Evolutionary conservation across 2,797 vertebrate species (phyloP).

Genomic region (Leptodactylus fallax): DNA sequence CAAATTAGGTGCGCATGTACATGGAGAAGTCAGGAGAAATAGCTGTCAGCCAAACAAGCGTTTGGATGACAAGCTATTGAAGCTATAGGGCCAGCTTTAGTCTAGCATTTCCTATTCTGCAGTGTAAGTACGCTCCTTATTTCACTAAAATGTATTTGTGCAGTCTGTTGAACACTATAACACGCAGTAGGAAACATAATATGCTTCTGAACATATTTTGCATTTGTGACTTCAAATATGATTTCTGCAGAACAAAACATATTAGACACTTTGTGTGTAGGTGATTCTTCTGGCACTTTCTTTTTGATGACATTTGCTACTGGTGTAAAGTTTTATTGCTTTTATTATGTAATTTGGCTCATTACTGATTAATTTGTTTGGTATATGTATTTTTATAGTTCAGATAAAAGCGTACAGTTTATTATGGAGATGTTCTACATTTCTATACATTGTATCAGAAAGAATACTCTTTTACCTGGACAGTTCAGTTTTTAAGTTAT

Average conservation of each 20-base stretch:
- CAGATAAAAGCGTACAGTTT: neutral
- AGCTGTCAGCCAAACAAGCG: too few species aligned
- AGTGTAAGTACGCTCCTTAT: neutral
- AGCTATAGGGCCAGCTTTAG: too few species aligned
- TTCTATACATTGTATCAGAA: slow-evolving; percentile 64
- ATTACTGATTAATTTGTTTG: neutral
- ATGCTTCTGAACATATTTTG: too few species aligned
- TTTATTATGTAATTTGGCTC: neutral
- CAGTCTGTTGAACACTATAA: neutral
- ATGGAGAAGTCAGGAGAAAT: too few species aligned
- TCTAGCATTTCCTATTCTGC: too few species aligned
- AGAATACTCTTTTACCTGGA: slow-evolving; percentile 56
- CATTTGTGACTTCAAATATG: neutral
- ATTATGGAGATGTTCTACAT: slow-evolving; percentile 59
- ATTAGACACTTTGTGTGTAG: neutral
- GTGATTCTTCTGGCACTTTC: neutral
- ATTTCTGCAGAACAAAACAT: neutral
- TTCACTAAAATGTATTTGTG: neutral
- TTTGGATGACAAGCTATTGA: too few species aligned
- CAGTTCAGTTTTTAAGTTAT: slow-evolving; percentile 51
- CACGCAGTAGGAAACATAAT: neutral
- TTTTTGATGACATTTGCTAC: neutral
- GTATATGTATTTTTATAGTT: slow-evolving; percentile 16
- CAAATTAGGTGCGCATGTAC: too few species aligned
- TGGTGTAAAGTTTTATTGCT: slow-evolving; percentile 14